Percentiles rank a stretch among this genome's conserved stretches.
Evolutionary conservation across 1,140 invertebrate species (phyloP).

Genomic region (Oryzaephilus surinamensis): DNA sequence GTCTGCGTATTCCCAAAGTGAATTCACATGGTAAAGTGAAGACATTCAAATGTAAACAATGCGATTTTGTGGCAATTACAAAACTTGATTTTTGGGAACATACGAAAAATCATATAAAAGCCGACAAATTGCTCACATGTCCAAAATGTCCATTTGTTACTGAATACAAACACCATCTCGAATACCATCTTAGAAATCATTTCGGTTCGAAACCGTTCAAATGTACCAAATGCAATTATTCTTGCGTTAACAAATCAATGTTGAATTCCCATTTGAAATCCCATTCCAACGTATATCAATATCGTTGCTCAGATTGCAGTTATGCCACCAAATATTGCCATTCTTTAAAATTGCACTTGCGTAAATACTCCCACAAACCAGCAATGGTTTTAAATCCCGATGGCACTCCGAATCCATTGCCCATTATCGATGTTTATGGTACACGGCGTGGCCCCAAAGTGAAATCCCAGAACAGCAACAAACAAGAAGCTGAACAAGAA

Average conservation of each 20-base stretch:
- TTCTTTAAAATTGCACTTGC: conserved; percentile 88
- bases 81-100: conserved; percentile 94
- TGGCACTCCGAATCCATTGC: conserved; percentile 73
- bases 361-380: conserved; percentile 83
- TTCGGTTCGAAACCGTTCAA: conserved; percentile 94
- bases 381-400: conserved; percentile 79
- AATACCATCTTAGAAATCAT: conserved; percentile 95
- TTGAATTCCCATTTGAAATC: conserved; percentile 97
- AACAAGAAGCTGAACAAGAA: conserved; percentile 8
- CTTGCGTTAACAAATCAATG: conserved; percentile 99
- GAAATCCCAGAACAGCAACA: conserved; percentile 35
- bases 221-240: conserved; percentile 83
- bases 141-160: conserved; percentile 93
- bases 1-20: conserved; percentile 55
- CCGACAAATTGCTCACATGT: conserved; percentile 85
- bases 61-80: conserved; percentile 69
- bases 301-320: conserved; percentile 86
- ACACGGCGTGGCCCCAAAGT: conserved; percentile 73
- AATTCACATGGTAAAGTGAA: conserved; percentile 79
- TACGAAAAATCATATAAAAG: conserved; percentile 79
- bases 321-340: conserved; percentile 99
- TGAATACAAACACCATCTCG: conserved; percentile 97
- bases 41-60: conserved; percentile 87
- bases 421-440: conserved; percentile 85
- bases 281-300: conserved; percentile 95